Base-by-base conservation (phyloP, 2,797 vertebrate species). In the Gobionotothen gibberifrons region DNA sequence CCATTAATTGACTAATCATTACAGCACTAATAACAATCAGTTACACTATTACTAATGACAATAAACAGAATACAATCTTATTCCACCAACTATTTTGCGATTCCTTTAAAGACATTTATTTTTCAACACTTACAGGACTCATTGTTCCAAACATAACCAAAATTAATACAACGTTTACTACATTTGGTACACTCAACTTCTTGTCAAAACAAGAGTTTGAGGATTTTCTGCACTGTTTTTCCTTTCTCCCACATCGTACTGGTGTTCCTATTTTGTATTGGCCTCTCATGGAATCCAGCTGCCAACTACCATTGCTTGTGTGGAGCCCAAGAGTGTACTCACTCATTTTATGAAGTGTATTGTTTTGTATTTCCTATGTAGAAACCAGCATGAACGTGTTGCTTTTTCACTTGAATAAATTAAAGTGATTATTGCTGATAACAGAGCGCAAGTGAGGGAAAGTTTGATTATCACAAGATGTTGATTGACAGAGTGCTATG, bases 221-320 rank as follows among this genome's bases (percentile, higher is more conserved):
- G 26, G 16, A 69, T 81, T 65, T 61, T 29, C 52, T 46, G 43
- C 36, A 39, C 29, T 54, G 57, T 77, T 79, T 78, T 67, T 81
- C 54, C 68, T 52, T 62, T 54, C 61, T 65, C 70, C 21, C 32
- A 15, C 61, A 44, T 64, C 11, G 40, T 64, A 66, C 29, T 17
- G 55, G 14, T 63, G 62, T 39, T n/a, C 12, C 1, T 51, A 26
- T 9, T 36, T 78, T 87, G 87, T 89, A 91, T 88, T 75, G 72
- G 63, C 16, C 74, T 81, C 87, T 79, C 63, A 61, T 86, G 85
- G 53, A 72, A 68, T 72, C 57, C 68, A 81, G 84, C 58, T 81
- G 40, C 72, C 79, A 79, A 64, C n/a, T n/a, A n/a, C n/a, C 70
- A 72, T 32, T 53, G 46, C 71, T 65, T 6, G 13, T 61, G 69